Base-by-base conservation (phyloP, 2,797 vertebrate genomes). In the Tauraco hartlaubi region DNA sequence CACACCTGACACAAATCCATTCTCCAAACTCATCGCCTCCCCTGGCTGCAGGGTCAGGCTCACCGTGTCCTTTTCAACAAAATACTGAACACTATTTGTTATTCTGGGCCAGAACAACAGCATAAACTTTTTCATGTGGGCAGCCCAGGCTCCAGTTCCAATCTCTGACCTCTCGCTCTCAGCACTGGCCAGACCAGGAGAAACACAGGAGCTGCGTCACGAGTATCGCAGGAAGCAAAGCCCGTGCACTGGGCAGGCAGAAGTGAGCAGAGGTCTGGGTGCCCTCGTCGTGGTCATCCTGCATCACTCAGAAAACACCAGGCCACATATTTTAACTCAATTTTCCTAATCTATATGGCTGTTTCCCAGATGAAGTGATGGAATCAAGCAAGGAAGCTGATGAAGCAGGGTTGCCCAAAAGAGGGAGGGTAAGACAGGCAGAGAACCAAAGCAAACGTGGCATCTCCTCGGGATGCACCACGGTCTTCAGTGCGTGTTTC, bases 1-100 rank as follows among this genome's bases (percentile, higher is more conserved):
- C 83, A 85, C 66, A 63, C 41, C 37, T 39, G n/a, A 63, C n/a
- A 64, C 49, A 76, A 95, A 87, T 33, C 55, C 43, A 37, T 87
- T 91, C 63, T 77, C 83, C 78, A 71, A 71, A 66, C 28, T 35
- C 8, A 6, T 33, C 80, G 75, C 49, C 63, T 52, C 68, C 72
- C 5, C 29, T 6, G 8, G 64, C 75, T 88, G 64, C 33, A 20
- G 64, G 52, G 37, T 82, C 81, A 62, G 56, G 18, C 44, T 62
- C 52, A 4, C 3, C 12, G 68, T 10, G n/a, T 26, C 52, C 63
- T 21, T 4, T 9, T 80, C 55, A 62, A 76, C 54, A 80, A 74
- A 88, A 84, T 2, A 52, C 26, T 37, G n/a, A 67, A 82, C 14
- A 3, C 56, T 11, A 9, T 21, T 77, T 72, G 43, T 43, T 71